These are phyloP conservation scores for Poecilia wingei DNA, from an alignment of 2,797 vertebrate species.

Conservation along the genomic window DNA sequence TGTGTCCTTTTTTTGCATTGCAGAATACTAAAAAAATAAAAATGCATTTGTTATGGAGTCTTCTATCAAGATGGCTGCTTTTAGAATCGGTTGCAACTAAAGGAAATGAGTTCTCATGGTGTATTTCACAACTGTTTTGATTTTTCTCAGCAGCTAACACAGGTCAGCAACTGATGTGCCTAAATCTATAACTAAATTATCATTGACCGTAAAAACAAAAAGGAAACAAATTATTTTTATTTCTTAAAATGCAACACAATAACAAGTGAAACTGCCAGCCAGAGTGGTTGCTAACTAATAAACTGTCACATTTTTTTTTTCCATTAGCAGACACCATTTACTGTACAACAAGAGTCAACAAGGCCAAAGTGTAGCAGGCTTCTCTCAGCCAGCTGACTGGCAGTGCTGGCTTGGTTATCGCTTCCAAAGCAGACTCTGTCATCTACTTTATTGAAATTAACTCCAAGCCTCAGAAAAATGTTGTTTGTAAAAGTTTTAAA, in stretches of 20 bases:
- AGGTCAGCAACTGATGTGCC: not conserved
- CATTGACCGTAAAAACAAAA: not conserved
- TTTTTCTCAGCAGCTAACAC: not conserved
- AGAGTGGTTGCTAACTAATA: not conserved
- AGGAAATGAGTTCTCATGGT: not conserved
- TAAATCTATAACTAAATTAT: not conserved
- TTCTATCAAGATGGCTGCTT: conserved; percentile 25
- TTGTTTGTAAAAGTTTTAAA: not conserved
- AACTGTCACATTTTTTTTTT: not conserved
- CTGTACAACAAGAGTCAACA: not conserved
- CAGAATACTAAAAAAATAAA: conserved; percentile 16
- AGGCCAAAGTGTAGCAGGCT: not conserved
- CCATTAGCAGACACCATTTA: not conserved
- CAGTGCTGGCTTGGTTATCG: not conserved
- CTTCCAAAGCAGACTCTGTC: not conserved
- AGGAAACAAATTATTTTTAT: not conserved
- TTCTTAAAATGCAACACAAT: not conserved
- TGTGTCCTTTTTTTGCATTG: conserved; percentile 67
- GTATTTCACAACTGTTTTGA: not conserved
- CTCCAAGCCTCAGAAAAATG: not conserved
- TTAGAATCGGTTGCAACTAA: conserved; percentile 19
- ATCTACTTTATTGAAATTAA: not conserved
- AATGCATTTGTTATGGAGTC: conserved; percentile 28
- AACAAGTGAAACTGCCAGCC: not conserved
- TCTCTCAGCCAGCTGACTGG: not conserved